phyloP scores from a whole-genome alignment of 2,888 invertebrate genomes.

The Torymus aiolomorphi region DNA sequence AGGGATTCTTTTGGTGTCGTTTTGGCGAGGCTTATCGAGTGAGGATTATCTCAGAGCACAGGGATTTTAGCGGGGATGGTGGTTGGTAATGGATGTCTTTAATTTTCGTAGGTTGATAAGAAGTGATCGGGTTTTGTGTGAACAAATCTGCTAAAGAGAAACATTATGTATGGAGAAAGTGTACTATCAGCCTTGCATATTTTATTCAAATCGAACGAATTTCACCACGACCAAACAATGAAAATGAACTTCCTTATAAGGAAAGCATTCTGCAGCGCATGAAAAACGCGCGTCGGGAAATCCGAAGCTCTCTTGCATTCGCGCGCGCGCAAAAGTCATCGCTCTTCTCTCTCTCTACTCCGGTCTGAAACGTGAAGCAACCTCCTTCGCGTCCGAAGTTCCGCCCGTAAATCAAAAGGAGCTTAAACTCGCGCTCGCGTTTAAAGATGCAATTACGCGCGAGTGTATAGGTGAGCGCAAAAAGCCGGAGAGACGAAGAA shows the following conservation, averaged over 20 bases:
- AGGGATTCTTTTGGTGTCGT: not conserved
- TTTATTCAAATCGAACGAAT: not conserved
- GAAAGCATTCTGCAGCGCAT: too few species aligned
- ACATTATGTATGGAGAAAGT: too few species aligned
- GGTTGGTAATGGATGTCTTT: too few species aligned
- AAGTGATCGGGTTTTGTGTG: too few species aligned
- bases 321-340: conserved; percentile 46
- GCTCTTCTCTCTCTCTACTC: conserved; percentile 11
- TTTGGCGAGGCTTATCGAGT: too few species aligned
- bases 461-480: not conserved
- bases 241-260: conserved; percentile 43
- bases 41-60: too few species aligned
- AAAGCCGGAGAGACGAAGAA: conserved; percentile 7
- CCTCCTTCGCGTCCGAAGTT: conserved; percentile 18
- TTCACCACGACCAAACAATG: conserved; percentile 33
- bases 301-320: conserved; percentile 24
- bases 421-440: conserved; percentile 51
- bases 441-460: conserved; percentile 56
- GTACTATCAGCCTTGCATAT: too few species aligned
- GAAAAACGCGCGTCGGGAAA: conserved; percentile 43
- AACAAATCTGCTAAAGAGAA: too few species aligned
- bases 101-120: too few species aligned
- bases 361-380: conserved; percentile 18
- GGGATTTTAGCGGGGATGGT: too few species aligned
- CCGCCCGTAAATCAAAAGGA: conserved; percentile 55